phyloP scores from a whole-genome alignment of 2,113 vertebrate genomes.

The Hylia prasina region DNA sequence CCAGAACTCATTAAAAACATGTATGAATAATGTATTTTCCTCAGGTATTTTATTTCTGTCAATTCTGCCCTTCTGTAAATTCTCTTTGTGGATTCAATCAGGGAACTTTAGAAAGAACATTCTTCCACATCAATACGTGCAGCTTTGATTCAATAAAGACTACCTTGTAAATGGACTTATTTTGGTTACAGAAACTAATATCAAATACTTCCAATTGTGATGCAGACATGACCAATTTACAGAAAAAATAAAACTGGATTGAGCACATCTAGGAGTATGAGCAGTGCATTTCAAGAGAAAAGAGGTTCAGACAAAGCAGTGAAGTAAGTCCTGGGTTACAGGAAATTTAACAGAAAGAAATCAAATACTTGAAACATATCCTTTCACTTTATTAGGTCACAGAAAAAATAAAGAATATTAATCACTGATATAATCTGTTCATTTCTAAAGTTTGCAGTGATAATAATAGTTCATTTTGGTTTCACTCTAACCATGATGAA shows the following conservation, averaged over 20 bases:
- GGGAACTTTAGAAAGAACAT: background rate
- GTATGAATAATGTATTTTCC: background rate
- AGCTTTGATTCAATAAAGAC: background rate
- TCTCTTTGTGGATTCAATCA: background rate
- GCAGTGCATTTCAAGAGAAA: background rate
- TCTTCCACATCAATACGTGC: fast-evolving
- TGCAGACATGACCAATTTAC: background rate
- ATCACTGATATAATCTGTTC: background rate
- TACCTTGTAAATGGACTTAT: background rate
- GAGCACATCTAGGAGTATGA: background rate
- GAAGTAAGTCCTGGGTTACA: background rate
- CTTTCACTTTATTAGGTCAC: background rate
- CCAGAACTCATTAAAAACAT: background rate
- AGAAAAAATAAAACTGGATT: background rate
- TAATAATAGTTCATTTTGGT: background rate
- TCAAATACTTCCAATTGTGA: background rate
- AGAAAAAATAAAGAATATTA: background rate
- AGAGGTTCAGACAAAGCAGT: background rate
- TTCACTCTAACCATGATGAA: background rate
- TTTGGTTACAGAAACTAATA: background rate
- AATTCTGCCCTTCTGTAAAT: background rate
- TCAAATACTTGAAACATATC: background rate
- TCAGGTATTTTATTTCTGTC: background rate
- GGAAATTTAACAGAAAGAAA: background rate
- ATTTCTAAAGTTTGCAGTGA: background rate